These are phyloP conservation scores for Drosophila watanabei DNA, from an alignment of 1,140 invertebrate species.

Conservation along the genomic window DNA sequence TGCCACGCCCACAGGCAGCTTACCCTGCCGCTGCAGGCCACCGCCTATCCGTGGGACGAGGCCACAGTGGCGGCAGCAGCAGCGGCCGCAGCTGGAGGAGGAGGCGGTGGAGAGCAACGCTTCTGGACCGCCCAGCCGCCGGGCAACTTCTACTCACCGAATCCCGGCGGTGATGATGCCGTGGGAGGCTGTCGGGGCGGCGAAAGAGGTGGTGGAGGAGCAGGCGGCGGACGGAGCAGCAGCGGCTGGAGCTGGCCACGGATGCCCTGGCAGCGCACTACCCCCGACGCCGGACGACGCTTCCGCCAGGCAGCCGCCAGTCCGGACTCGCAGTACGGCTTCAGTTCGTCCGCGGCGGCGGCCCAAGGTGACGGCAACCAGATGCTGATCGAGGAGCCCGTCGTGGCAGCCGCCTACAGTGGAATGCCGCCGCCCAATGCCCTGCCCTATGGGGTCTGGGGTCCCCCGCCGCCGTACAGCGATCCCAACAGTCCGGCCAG, in stretches of 20 bases:
- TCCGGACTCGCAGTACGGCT: slow-evolving; percentile 90
- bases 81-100: slow-evolving; percentile 55
- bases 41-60: slow-evolving; percentile 81
- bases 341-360: slow-evolving; percentile 85
- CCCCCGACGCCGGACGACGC: slow-evolving; percentile 66
- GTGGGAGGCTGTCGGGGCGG: slow-evolving; percentile 26
- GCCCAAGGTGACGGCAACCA: slow-evolving; percentile 61
- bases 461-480: slow-evolving; percentile 91
- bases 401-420: slow-evolving; percentile 38
- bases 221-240: slow-evolving; percentile 84
- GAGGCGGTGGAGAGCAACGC: slow-evolving; percentile 59
- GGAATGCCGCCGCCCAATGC: slow-evolving; percentile 73
- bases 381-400: slow-evolving; percentile 65
- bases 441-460: slow-evolving; percentile 87
- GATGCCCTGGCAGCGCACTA: slow-evolving; percentile 86
- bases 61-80: slow-evolving; percentile 66
- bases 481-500: slow-evolving; percentile 90
- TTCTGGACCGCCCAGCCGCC: slow-evolving; percentile 76
- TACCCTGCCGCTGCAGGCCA: slow-evolving; percentile 63
- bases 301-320: slow-evolving; percentile 85
- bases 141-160: slow-evolving; percentile 93
- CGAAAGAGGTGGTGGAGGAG: slow-evolving; percentile 68
- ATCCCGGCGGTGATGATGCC: slow-evolving; percentile 88
- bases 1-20: slow-evolving; percentile 83
- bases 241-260: slow-evolving; percentile 88